phyloP scores from a whole-genome alignment of 2,888 invertebrate genomes.

The Byasa hedistus region DNA sequence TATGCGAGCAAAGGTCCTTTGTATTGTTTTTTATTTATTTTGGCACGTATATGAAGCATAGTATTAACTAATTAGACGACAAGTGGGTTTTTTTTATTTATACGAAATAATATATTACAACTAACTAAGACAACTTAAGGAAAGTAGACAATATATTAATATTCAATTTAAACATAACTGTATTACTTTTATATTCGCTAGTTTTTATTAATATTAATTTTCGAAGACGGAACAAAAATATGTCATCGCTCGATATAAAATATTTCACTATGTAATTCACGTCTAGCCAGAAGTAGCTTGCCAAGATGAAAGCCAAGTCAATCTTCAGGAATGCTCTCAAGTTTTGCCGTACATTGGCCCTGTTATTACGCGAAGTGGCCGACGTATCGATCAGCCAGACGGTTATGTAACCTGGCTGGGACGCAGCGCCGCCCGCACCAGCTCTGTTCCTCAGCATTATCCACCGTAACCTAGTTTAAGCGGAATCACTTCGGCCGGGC shows the following conservation, averaged over 20 bases:
- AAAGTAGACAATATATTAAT: too few relatives aligned
- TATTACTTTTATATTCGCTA: too few relatives aligned
- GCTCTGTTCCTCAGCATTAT: conserved; percentile 49
- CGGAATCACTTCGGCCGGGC: conserved; percentile 30
- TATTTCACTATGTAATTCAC: conserved; percentile 12
- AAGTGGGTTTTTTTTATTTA: too few relatives aligned
- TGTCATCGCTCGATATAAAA: not conserved
- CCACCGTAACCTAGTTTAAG: conserved; percentile 40
- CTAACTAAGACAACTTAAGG: too few relatives aligned
- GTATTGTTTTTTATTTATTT: too few relatives aligned
- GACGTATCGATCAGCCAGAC: conserved; percentile 73
- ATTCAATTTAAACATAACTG: too few relatives aligned
- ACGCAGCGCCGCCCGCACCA: conserved; percentile 55
- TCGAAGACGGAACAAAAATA: not conserved
- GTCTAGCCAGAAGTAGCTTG: conserved; percentile 12
- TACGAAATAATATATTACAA: too few relatives aligned
- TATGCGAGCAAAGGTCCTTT: too few relatives aligned
- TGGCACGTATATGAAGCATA: too few relatives aligned
- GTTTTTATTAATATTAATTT: not conserved
- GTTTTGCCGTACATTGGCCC: conserved; percentile 66
- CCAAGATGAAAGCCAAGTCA: conserved; percentile 49
- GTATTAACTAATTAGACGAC: too few relatives aligned
- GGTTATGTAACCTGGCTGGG: conserved; percentile 68
- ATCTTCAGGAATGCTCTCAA: conserved; percentile 48
- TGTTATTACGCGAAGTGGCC: conserved; percentile 62